phyloP scores from a whole-genome alignment of 2,797 vertebrate genomes.

The Pangasius mekongensis region DNA sequence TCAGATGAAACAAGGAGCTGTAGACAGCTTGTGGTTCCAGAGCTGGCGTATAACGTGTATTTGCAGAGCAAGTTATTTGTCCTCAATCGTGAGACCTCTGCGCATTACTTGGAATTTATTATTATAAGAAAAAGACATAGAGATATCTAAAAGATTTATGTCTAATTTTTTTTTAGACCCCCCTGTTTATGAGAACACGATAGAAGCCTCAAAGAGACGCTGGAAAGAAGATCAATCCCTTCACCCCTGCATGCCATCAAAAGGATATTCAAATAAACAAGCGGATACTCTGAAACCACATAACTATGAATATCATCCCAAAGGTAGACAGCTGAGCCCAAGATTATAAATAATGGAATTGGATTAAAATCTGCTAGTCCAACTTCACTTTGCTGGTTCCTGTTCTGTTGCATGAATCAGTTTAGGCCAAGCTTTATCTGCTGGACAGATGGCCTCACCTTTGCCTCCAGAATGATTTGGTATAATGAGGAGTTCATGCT shows the following conservation, averaged over 20 bases:
- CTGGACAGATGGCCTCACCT: neutral
- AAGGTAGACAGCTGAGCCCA: neutral
- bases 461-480: neutral
- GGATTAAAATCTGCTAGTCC: neutral
- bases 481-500: neutral
- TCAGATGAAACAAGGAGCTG: neutral
- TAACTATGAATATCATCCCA: neutral
- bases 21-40: conserved; percentile 43
- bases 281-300: conserved; percentile 12
- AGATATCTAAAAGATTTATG: neutral
- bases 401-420: neutral
- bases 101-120: neutral
- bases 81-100: neutral
- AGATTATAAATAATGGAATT: neutral
- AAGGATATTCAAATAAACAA: conserved; percentile 22
- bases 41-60: conserved; percentile 9
- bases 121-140: neutral
- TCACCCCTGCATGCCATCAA: neutral
- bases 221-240: conserved; percentile 5
- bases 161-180: conserved; percentile 24
- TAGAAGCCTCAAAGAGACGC: neutral
- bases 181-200: conserved; percentile 57
- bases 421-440: neutral
- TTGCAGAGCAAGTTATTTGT: conserved; percentile 23
- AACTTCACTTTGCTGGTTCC: neutral